Conservation (phyloP, 1,140 invertebrate genomes). For the Temnothorax nylanderi region DNA sequence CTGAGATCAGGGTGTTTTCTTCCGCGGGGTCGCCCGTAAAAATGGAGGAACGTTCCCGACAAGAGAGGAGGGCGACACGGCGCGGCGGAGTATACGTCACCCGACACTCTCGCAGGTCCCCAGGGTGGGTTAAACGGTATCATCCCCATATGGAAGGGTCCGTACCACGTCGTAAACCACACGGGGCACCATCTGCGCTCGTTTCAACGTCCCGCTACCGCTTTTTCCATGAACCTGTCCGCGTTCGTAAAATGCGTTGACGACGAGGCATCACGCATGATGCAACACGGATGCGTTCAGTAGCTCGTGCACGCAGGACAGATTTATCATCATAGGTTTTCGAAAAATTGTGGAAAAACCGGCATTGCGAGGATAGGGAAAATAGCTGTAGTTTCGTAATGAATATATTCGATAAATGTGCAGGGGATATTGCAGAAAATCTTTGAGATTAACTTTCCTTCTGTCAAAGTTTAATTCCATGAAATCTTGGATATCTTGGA, state of each 20-base stretch:
- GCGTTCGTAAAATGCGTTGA: conserved; percentile 57
- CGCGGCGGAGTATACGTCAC: conserved; percentile 59
- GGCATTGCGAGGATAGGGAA: no score
- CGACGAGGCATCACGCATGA: conserved; percentile 41
- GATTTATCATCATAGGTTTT: conserved; percentile 29
- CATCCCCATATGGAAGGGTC: conserved; percentile 74
- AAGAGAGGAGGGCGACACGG: background rate
- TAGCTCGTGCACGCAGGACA: conserved; percentile 34
- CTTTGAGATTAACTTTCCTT: background rate
- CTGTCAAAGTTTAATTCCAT: background rate
- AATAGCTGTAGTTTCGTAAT: background rate
- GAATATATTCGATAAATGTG: background rate
- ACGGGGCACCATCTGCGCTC: conserved; percentile 77
- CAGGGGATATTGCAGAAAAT: background rate
- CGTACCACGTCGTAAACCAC: conserved; percentile 72
- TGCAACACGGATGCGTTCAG: conserved; percentile 26
- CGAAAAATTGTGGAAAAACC: background rate
- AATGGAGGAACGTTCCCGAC: conserved; percentile 25
- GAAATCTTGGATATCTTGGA: no score
- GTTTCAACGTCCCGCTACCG: conserved; percentile 62
- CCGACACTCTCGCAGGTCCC: conserved; percentile 72
- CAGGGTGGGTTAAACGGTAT: conserved; percentile 72
- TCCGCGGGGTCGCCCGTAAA: conserved; percentile 27
- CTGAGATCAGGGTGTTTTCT: conserved; percentile 49
- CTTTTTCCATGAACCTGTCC: conserved; percentile 69